phyloP scores from a whole-genome alignment of 1,140 invertebrate species.

The Meloidogyne chitwoodi region DNA sequence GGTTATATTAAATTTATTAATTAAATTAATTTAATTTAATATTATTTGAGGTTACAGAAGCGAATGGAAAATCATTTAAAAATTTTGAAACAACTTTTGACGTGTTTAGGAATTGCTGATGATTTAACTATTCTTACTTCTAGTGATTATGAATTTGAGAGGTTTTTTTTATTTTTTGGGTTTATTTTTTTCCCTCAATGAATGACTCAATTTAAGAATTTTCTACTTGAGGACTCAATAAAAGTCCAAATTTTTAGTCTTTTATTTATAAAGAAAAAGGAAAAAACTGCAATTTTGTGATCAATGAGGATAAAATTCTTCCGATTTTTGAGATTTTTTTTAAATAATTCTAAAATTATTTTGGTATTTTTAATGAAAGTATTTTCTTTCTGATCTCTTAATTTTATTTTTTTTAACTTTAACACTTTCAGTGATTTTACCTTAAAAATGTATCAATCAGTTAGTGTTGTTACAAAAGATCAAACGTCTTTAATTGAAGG shows the following conservation, averaged over 20 bases:
- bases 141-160: slow-evolving; percentile 85
- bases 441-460: slow-evolving; percentile 85
- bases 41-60: slow-evolving; percentile 51
- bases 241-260: too few species aligned
- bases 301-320: too few species aligned
- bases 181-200: too few species aligned
- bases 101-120: slow-evolving; percentile 85
- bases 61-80: slow-evolving; percentile 87
- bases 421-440: slow-evolving; percentile 74
- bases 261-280: too few species aligned
- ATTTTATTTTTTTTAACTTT: too few species aligned
- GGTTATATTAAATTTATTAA: slow-evolving; percentile 35
- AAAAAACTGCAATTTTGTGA: too few species aligned
- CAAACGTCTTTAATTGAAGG: slow-evolving; percentile 90
- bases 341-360: not conserved
- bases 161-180: slow-evolving; percentile 53
- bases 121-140: slow-evolving; percentile 90
- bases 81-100: slow-evolving; percentile 86
- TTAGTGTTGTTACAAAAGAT: slow-evolving; percentile 87
- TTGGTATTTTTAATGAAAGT: not conserved
- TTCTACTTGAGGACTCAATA: too few species aligned
- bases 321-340: too few species aligned
- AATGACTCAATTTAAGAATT: too few species aligned
- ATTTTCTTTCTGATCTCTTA: too few species aligned
- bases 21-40: not conserved